Base-by-base conservation (phyloP, 2,113 vertebrate genomes). In the Morone saxatilis region DNA sequence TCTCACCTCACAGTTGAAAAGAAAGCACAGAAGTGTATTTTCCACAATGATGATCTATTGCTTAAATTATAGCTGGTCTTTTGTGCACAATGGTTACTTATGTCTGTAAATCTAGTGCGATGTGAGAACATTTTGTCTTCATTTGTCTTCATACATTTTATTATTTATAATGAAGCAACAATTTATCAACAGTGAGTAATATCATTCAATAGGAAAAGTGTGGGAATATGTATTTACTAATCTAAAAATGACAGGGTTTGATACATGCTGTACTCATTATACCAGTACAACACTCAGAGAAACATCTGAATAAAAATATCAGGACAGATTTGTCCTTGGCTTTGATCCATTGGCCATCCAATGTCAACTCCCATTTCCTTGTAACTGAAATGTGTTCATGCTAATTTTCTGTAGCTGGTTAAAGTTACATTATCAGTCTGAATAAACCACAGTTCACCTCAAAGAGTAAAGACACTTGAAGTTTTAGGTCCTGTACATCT, bases 261-360 rank as follows among this genome's bases (percentile, higher is more conserved):
- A 53, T 53, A 19, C 38, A 43, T 31, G 31, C 31, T 31, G 2
- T 2, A 31, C 31, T 31, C 31, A 31, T 31, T 4, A 31, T 31
- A 31, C 31, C 31, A 31, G 0, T 31, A 31, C 31, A 31, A 31
- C 31, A 31, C 3, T 31, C 3, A 31, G 31, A 36, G 38, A 16
- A 47, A 16, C 36, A 57, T 72, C 16, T 47, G 13, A 48, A 63
- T 56, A 63, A 11, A 56, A 36, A 47, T 14, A 65, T 71, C 65
- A 31, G 22, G n/a, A 45, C 6, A 68, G 9, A 45, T 63, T 78
- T 43, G n/a, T 68, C 38, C 22, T 80, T 65, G 66, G 43, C 38
- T 82, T 86, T 69, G 56, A 41, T 62, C 48, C 57, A 50, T 5
- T 50, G 53, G 45, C 31, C 56, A 63, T 73, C 16, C 56, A 14